Base-by-base conservation (phyloP, 1,140 invertebrate species). In the Neodiprion fabricii region DNA sequence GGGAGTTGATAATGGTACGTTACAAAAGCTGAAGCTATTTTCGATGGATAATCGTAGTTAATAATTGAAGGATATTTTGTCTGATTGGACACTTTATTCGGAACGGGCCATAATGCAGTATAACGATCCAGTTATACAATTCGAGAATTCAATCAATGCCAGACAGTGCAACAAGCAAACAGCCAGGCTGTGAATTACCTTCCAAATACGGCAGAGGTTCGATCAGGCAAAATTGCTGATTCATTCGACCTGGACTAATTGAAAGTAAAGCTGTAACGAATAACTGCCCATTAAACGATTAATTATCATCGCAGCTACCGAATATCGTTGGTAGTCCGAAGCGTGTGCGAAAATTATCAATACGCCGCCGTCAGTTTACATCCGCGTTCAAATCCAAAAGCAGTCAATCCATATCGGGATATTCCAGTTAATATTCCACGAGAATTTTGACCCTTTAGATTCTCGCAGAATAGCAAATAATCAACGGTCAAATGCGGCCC, bases 121-220 rank as follows among this genome's bases (percentile, higher is more conserved):
- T 61, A 40, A 14, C 72, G 72, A 23, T 68, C 74, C 77, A 73
- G 82, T 82, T 82, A 80, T 80, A 78, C 75, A 79, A 77, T 73
- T 74, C 73, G 77, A 80, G 81, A 82, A 82, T 81, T 83, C 79
- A 83, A 84, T 84, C 82, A 83, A 80, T 72, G 77, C 79, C 79
- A 21, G 74, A 75, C 67, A 74, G 21, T 69, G 72, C 65, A 76
- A 74, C 49, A 70, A 48, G 79, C 78, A 72, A 74, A 80, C 68
- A 28, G 72, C 53, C 72, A 17, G 17, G 47, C 50, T 72, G 68
- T 49, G 72, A 73, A 61, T 61, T 73, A 77, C 73, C 72, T 75
- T 77, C 76, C 72, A 69, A 72, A 72, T 71, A 77, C 70, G 71
- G 48, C 40, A 48, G 9, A 7, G 48, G 50, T 48, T 73, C 3